These are phyloP conservation scores for Cyprinella venusta DNA, from an alignment of 2,797 vertebrate species.

Conservation along the genomic window DNA sequence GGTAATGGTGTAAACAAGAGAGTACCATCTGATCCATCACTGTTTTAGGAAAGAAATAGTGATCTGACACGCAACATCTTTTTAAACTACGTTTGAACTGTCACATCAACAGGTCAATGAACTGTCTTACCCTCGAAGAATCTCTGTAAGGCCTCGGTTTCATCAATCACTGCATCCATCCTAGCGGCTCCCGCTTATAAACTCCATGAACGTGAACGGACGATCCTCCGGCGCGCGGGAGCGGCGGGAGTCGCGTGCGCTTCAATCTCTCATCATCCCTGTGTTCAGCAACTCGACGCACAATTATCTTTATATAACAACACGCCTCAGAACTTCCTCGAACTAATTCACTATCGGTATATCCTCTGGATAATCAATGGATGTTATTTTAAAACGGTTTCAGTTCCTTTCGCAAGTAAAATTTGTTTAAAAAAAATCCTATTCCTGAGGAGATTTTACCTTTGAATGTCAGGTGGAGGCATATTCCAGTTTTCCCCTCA, in stretches of 20 bases:
- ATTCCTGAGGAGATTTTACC: constrained; percentile 38
- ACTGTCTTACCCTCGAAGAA: constrained; percentile 93
- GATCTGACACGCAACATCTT: neutral
- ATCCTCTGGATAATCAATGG: neutral
- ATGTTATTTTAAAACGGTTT: neutral
- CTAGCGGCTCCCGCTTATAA: constrained; percentile 81
- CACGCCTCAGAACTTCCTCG: neutral
- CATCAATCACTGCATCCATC: constrained; percentile 97
- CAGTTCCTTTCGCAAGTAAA: neutral
- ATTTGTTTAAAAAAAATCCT: neutral
- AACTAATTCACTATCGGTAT: neutral
- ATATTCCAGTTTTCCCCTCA: neutral
- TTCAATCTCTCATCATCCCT: constrained; percentile 70
- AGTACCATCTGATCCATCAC: constrained; percentile 5
- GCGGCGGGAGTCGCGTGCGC: constrained; percentile 69
- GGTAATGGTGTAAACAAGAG: neutral
- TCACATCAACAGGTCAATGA: constrained; percentile 6
- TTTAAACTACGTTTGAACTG: neutral
- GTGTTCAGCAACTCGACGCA: constrained; percentile 15
- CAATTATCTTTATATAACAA: neutral
- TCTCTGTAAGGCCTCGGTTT: constrained; percentile 97
- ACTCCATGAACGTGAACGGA: constrained; percentile 77
- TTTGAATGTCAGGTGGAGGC: constrained; percentile 42
- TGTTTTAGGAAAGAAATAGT: neutral
- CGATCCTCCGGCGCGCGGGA: constrained; percentile 43